Conservation (phyloP, 2,113 vertebrate genomes). For the Silurus meridionalis region DNA sequence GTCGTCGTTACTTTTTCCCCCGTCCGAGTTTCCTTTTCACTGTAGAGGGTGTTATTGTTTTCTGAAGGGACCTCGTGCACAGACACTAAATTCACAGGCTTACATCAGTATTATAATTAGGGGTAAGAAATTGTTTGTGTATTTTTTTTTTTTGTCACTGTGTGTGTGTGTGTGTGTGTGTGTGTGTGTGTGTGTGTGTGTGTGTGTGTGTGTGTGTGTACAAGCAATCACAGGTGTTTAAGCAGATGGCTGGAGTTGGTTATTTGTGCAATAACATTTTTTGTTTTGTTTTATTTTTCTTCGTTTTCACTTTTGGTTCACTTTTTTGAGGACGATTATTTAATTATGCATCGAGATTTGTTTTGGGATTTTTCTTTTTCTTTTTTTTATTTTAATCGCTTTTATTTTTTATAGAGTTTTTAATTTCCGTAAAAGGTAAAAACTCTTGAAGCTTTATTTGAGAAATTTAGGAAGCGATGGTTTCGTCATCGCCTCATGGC, state of each 20-base stretch:
- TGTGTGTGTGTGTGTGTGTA: conserved; percentile 30
- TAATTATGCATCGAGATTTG: conserved; percentile 80
- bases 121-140: conserved; percentile 47
- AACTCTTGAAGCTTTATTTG: conserved; percentile 57
- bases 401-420: conserved; percentile 78
- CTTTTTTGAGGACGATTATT: conserved; percentile 76
- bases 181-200: conserved; percentile 21
- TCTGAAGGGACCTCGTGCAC: conserved; percentile 61
- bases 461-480: background rate
- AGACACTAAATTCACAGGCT: conserved; percentile 60
- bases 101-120: conserved; percentile 48
- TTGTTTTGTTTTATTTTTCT: background rate
- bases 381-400: conserved; percentile 64
- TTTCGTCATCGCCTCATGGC: background rate
- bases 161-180: conserved; percentile 28
- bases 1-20: background rate
- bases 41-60: background rate
- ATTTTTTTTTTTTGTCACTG: conserved; percentile 9
- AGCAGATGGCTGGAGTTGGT: conserved; percentile 52
- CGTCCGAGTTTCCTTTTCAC: background rate
- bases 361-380: conserved; percentile 44
- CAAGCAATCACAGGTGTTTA: conserved; percentile 6
- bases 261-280: conserved; percentile 92
- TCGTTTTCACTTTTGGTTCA: conserved; percentile 21
- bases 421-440: conserved; percentile 73